Evolutionary conservation across 2,113 vertebrate species (phyloP).

Genomic region (Micronycteris hirsuta): DNA sequence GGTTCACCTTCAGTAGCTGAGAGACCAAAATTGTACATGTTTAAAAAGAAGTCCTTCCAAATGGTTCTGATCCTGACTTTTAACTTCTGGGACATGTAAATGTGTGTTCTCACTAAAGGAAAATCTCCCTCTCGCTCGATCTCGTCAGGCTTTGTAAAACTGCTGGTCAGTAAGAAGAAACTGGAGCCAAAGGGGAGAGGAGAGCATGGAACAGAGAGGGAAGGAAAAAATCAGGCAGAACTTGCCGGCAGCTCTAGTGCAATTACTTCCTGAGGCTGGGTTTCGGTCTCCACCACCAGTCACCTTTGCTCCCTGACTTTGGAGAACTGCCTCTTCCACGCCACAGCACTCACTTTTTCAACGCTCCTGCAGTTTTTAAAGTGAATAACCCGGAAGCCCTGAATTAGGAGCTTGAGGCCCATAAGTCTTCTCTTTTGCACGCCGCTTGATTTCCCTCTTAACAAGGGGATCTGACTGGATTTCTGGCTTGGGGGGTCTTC

Average conservation of each 20-base stretch:
- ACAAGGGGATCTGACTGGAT: neutral
- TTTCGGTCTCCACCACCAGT: neutral
- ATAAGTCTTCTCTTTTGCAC: neutral
- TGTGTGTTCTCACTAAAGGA: no score
- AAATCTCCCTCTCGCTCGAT: no score
- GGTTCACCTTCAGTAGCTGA: no score
- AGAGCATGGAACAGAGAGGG: no score
- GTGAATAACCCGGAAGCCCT: neutral
- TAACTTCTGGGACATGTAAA: no score
- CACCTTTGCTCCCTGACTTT: neutral
- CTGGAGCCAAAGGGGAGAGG: no score
- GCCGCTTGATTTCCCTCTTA: neutral
- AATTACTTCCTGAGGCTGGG: fast-evolving
- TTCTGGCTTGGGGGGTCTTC: neutral
- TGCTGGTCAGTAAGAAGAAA: no score
- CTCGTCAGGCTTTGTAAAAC: no score
- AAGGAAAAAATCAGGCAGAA: neutral
- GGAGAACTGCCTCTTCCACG: neutral
- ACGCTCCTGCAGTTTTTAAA: neutral
- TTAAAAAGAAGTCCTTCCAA: no score
- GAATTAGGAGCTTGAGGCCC: neutral
- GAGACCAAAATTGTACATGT: no score
- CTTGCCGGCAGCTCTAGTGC: neutral
- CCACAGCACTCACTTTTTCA: neutral
- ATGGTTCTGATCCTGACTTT: no score